Percentiles rank a stretch among this genome's conserved stretches.
Conservation (phyloP, 2,113 vertebrate species). For the Ursus arctos region DNA sequence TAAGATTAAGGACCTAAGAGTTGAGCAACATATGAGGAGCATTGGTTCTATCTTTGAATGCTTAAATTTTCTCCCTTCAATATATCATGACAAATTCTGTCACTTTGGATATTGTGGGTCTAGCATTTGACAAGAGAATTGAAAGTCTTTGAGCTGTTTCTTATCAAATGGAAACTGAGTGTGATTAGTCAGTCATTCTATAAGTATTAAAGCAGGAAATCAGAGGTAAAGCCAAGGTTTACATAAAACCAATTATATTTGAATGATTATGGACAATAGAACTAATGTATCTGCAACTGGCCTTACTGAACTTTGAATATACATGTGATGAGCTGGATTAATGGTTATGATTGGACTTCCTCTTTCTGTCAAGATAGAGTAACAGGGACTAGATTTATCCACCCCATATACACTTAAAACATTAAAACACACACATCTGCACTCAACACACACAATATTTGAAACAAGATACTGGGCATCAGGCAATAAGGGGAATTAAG, state of each 20-base stretch:
- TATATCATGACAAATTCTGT: neutral
- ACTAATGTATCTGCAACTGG: neutral
- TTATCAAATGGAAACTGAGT: neutral
- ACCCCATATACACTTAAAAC: neutral
- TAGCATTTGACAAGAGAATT: neutral
- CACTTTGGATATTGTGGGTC: neutral
- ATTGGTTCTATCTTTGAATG: neutral
- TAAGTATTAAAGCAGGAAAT: neutral
- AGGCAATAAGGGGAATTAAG: neutral
- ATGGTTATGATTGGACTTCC: neutral
- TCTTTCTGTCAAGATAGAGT: neutral
- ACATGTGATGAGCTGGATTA: neutral
- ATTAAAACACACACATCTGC: neutral
- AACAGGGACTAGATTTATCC: neutral
- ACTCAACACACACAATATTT: neutral
- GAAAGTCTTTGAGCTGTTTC: neutral
- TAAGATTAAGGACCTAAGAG: neutral
- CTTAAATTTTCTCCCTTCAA: neutral
- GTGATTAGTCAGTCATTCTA: neutral
- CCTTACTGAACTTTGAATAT: neutral
- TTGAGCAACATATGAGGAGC: neutral
- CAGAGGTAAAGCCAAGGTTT: neutral
- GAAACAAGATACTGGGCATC: neutral
- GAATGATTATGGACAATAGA: neutral
- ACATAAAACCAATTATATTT: neutral